phyloP scores from a whole-genome alignment of 2,888 invertebrate species.

The Ectemnius cavifrons region DNA sequence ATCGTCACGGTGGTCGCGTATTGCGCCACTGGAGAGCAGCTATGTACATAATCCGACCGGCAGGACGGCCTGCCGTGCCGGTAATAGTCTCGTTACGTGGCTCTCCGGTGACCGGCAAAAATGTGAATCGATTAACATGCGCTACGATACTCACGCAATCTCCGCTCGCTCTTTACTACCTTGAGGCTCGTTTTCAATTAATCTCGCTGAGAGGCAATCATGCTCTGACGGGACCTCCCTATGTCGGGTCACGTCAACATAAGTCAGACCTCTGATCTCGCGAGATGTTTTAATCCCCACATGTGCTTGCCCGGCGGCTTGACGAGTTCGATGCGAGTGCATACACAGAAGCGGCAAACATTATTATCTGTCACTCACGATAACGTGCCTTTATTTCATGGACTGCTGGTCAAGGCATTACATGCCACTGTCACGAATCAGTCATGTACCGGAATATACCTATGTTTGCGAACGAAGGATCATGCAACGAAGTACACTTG shows the following conservation, averaged over 20 bases:
- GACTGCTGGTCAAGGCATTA: neutral
- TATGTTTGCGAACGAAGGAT: neutral
- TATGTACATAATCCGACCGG: neutral
- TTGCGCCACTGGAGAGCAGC: neutral
- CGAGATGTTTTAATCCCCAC: conserved; percentile 33
- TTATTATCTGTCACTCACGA: conserved; percentile 28
- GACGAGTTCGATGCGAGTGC: conserved; percentile 16
- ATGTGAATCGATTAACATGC: neutral
- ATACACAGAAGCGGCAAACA: conserved; percentile 3
- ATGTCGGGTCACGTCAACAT: conserved; percentile 48
- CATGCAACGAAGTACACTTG: neutral
- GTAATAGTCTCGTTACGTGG: conserved; percentile 8
- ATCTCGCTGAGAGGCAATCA: conserved; percentile 42
- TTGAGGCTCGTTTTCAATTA: conserved; percentile 27
- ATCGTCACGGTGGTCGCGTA: neutral
- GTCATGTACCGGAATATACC: neutral
- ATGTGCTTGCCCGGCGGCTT: neutral
- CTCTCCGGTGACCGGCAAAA: conserved; percentile 4
- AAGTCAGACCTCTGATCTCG: conserved; percentile 43
- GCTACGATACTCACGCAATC: conserved; percentile 8
- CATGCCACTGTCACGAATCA: too few species aligned
- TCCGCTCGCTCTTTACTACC: conserved; percentile 16
- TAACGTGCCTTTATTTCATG: conserved; percentile 27
- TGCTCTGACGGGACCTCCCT: conserved; percentile 31
- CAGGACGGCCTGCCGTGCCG: neutral